phyloP scores from a whole-genome alignment of 2,888 invertebrate genomes.

The Oconnorella tubifera region DNA sequence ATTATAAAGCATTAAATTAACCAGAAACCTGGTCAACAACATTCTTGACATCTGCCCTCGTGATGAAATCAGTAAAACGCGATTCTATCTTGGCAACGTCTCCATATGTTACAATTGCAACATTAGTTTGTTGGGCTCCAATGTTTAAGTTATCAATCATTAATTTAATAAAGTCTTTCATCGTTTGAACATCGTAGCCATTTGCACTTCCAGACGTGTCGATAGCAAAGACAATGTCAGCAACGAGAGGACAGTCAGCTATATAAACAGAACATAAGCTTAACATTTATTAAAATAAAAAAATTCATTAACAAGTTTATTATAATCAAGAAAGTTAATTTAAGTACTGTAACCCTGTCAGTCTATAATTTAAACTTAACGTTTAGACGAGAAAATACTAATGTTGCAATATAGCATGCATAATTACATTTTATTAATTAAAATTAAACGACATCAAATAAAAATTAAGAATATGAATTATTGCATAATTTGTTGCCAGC shows the following conservation, averaged over 20 bases:
- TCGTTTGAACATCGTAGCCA: conserved; percentile 22
- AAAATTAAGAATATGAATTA: no score
- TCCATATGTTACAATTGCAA: conserved; percentile 26
- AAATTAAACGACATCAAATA: no score
- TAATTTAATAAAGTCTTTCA: conserved; percentile 26
- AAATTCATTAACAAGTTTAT: no score
- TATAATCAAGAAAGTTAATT: no score
- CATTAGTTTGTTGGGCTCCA: conserved; percentile 11
- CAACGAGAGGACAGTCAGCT: conserved; percentile 25
- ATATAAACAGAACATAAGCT: no score
- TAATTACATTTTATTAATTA: no score
- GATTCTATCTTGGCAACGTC: not conserved
- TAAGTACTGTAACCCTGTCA: no score
- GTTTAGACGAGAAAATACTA: no score
- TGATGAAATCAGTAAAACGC: not conserved
- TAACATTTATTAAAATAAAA: no score
- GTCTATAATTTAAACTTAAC: no score
- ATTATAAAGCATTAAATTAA: not conserved
- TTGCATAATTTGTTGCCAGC: no score
- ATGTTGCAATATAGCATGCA: no score
- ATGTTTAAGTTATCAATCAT: not conserved
- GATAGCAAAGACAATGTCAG: conserved; percentile 28
- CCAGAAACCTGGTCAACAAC: not conserved
- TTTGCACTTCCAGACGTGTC: conserved; percentile 27
- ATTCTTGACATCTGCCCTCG: not conserved